Base-by-base conservation (phyloP, 2,113 vertebrate genomes). In the Xiphophorus hellerii region DNA sequence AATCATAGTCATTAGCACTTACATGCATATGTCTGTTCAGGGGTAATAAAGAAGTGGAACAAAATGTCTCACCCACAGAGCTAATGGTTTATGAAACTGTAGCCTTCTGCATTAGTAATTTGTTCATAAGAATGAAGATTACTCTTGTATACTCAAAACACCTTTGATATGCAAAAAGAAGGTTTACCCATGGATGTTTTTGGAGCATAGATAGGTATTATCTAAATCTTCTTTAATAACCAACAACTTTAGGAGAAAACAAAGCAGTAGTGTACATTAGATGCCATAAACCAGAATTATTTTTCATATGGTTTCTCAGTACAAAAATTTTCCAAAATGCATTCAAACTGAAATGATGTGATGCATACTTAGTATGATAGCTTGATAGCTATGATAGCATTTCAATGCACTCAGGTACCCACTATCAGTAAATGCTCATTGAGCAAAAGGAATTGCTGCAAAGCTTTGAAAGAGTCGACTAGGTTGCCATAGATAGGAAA, bases 1-100 rank as follows among this genome's bases (percentile, higher is more conserved):
- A 93, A 93, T 94, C 80, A 90, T 78, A 88, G 89, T 91, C 91
- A 89, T 94, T 90, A 88, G 88, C 80, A 68, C 76, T 77, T 70
- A 73, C 73, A 83, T 83, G 81, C 84, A 89, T 78, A 90, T 87
- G 87, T 75, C 44, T 77, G 35, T 39, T 13, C 58, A n/a, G 31
- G 48, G 64, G 54, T 67, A 66, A 77, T 65, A 31, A 42, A 84
- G 48, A n/a, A 31, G 17, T 35, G 73, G 79, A 78, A 81, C 68
- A 48, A 88, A 87, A 89, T 77, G 75, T 85, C 72, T 86, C 74
- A 80, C 65, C 77, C 62, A 72, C 82, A 70, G 76, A 86, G 74
- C 62, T 91, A 89, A 93, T 89, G 85, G 80, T 88, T 92, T 88
- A 83, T 87, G 84, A 87, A 90, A 83, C 68, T 74, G 68, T 71